phyloP scores from a whole-genome alignment of 2,113 vertebrate genomes.

The Leiothrix lutea region DNA sequence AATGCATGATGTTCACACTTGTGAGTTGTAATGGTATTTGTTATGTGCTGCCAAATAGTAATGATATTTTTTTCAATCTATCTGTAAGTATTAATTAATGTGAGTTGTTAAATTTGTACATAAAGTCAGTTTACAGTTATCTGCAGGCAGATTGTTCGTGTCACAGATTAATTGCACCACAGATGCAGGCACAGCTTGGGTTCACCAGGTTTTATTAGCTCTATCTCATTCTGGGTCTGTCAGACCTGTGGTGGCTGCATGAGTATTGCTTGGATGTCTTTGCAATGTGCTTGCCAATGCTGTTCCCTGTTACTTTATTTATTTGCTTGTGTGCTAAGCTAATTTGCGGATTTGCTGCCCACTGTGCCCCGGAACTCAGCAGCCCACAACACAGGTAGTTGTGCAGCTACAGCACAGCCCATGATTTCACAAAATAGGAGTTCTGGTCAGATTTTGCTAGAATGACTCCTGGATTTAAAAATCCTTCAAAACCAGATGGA shows the following conservation, averaged over 20 bases:
- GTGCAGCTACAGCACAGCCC: neutral
- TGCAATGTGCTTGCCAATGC: neutral
- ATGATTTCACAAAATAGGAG: neutral
- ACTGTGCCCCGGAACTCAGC: neutral
- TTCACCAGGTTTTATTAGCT: neutral
- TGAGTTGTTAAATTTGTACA: slow-evolving; percentile 10
- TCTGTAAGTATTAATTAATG: slow-evolving; percentile 18
- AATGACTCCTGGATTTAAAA: neutral
- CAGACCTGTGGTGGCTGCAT: neutral
- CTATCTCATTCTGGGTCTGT: neutral
- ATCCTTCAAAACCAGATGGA: neutral
- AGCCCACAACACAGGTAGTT: neutral
- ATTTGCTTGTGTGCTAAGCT: neutral
- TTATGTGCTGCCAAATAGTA: slow-evolving; percentile 30
- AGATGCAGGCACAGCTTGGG: slow-evolving; percentile 49
- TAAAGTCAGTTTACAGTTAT: slow-evolving; percentile 9
- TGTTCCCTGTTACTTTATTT: neutral
- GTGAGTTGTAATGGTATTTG: neutral
- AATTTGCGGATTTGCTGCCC: neutral
- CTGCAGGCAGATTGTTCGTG: slow-evolving; percentile 15
- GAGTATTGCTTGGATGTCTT: neutral
- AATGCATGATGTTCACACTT: neutral
- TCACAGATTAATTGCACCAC: slow-evolving; percentile 49
- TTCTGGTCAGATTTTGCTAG: neutral
- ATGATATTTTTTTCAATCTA: neutral